Conservation (phyloP, 2,888 invertebrate genomes). For the Eupithecia abbreviata region DNA sequence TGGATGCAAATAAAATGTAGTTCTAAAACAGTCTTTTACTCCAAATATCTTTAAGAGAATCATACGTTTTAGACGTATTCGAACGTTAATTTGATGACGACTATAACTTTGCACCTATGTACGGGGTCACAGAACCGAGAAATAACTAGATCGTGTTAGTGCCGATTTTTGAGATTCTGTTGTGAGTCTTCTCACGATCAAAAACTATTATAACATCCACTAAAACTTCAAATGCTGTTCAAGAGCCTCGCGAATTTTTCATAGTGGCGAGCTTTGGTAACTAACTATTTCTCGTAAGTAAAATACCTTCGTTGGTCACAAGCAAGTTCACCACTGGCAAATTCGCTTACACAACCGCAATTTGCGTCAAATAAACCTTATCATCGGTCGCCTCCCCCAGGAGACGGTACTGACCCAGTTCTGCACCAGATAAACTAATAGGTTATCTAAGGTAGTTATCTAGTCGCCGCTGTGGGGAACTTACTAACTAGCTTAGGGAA, state of each 20-base stretch:
- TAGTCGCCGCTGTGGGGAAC: slow-evolving; percentile 27
- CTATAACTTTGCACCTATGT: not conserved
- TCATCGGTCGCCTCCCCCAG: slow-evolving; percentile 30
- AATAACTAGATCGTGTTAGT: not conserved
- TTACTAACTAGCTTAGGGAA: slow-evolving; percentile 11
- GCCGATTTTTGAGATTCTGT: too few species aligned
- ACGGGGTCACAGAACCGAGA: not conserved
- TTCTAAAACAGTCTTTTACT: slow-evolving; percentile 54
- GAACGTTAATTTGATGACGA: not conserved
- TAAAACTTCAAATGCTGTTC: not conserved
- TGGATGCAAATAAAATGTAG: slow-evolving; percentile 81
- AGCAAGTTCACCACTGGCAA: not conserved
- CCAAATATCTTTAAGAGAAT: slow-evolving; percentile 38
- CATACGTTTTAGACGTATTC: not conserved
- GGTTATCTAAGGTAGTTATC: slow-evolving; percentile 44
- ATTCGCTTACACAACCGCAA: slow-evolving; percentile 31
- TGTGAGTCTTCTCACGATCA: too few species aligned
- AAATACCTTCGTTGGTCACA: not conserved
- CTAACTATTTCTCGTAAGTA: too few species aligned
- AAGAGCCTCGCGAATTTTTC: not conserved
- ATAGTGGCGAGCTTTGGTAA: not conserved
- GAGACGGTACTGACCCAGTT: slow-evolving; percentile 40
- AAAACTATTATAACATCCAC: too few species aligned
- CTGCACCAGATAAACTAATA: slow-evolving; percentile 44
- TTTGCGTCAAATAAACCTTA: slow-evolving; percentile 32